Percentiles rank a stretch among this genome's conserved stretches.
Evolutionary conservation across 2,113 vertebrate genomes (phyloP).

Genomic region (Paralichthys olivaceus): DNA sequence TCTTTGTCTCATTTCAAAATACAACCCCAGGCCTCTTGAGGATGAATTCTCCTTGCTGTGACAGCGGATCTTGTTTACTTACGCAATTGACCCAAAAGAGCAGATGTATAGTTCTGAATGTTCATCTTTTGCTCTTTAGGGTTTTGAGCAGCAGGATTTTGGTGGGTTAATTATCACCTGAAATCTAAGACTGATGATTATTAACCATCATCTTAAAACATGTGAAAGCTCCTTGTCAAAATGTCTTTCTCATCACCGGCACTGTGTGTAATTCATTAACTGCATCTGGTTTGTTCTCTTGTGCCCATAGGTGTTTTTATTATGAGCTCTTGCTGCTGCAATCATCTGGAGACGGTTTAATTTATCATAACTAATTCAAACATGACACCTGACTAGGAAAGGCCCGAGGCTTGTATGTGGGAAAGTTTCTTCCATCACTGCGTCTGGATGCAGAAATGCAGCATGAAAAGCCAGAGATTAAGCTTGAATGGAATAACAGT

Average conservation of each 20-base stretch:
- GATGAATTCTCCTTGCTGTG: not conserved
- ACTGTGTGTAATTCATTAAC: not conserved
- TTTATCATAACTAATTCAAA: not conserved
- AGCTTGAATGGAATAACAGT: conserved; percentile 1
- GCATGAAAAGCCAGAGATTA: not conserved
- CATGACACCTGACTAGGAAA: not conserved
- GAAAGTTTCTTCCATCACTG: not conserved
- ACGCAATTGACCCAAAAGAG: not conserved
- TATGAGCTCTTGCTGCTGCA: not conserved
- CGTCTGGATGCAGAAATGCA: conserved; percentile 1
- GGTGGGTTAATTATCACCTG: conserved; percentile 17
- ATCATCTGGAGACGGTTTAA: not conserved
- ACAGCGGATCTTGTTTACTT: not conserved
- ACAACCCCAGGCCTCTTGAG: not conserved
- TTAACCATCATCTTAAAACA: conserved; percentile 9
- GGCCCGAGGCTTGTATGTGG: not conserved
- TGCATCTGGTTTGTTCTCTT: not conserved
- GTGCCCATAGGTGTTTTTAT: not conserved
- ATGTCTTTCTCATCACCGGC: not conserved
- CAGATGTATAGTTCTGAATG: conserved; percentile 1
- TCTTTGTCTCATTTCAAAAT: conserved; percentile 1
- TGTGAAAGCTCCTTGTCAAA: conserved; percentile 9
- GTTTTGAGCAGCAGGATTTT: conserved; percentile 9
- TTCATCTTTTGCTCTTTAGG: conserved; percentile 24
- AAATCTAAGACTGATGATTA: not conserved